Percentiles rank a stretch among this genome's conserved stretches.
phyloP scores from a whole-genome alignment of 2,888 invertebrate genomes.

The Tineola bisselliella region DNA sequence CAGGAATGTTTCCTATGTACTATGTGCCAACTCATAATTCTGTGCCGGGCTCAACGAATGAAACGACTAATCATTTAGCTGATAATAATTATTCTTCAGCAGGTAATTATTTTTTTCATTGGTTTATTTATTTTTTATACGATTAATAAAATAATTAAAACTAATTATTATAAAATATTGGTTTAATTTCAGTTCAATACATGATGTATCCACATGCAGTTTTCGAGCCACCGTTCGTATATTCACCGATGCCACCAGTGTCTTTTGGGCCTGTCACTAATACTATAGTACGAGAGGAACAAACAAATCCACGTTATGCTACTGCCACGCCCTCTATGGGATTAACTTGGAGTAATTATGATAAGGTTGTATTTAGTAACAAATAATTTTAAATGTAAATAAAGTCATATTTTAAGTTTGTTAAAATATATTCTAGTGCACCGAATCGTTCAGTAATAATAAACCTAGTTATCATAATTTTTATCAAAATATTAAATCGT shows the following conservation, averaged over 20 bases:
- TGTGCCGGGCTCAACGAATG: background rate
- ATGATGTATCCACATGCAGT: slow-evolving; percentile 63
- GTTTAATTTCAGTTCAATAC: slow-evolving; percentile 66
- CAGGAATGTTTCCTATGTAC: slow-evolving; percentile 38
- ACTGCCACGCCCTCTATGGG: slow-evolving; percentile 22
- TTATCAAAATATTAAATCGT: too few relatives aligned
- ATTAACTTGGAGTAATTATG: slow-evolving; percentile 29
- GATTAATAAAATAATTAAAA: too few relatives aligned
- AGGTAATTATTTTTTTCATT: too few relatives aligned
- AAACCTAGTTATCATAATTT: too few relatives aligned
- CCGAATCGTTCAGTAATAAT: too few relatives aligned
- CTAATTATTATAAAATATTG: too few relatives aligned
- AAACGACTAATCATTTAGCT: background rate
- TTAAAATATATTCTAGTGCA: too few relatives aligned
- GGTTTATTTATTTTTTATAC: too few relatives aligned
- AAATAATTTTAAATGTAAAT: too few relatives aligned
- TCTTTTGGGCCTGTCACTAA: slow-evolving; percentile 17
- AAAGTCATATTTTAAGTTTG: too few relatives aligned
- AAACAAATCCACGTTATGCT: slow-evolving; percentile 18
- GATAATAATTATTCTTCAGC: too few relatives aligned
- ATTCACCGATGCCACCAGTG: slow-evolving; percentile 53
- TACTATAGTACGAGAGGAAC: background rate
- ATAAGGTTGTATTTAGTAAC: slow-evolving; percentile 41
- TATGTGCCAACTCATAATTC: slow-evolving; percentile 24
- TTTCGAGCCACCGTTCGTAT: slow-evolving; percentile 68